Percentiles rank a stretch among this genome's conserved stretches.
Evolutionary conservation across 2,888 invertebrate species (phyloP).

Genomic region (Suillia variegata): DNA sequence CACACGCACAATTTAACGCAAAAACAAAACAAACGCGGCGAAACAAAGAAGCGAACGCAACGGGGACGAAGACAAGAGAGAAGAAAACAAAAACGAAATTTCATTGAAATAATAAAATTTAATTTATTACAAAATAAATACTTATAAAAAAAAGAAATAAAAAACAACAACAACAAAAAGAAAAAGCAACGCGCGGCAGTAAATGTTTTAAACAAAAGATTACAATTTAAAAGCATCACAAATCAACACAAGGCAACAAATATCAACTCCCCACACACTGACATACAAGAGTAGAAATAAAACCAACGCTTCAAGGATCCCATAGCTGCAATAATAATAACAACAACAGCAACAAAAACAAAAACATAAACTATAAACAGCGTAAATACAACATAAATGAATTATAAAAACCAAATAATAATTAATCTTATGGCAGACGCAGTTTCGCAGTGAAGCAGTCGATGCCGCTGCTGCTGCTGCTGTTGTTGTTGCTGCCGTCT

Average conservation of each 20-base stretch:
- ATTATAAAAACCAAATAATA: not conserved
- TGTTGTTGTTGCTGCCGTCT: too few relatives aligned
- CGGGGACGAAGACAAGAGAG: not conserved
- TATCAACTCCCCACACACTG: too few relatives aligned
- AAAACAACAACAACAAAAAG: too few relatives aligned
- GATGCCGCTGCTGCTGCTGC: too few relatives aligned
- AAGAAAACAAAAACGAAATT: not conserved
- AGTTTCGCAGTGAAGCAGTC: not conserved
- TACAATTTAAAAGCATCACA: not conserved
- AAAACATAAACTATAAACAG: too few relatives aligned
- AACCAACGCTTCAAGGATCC: too few relatives aligned
- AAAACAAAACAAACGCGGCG: not conserved
- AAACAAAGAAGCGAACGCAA: not conserved
- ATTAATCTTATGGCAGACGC: constrained; percentile 9
- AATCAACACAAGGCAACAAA: not conserved
- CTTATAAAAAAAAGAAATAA: not conserved
- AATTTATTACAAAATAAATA: not conserved
- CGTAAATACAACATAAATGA: too few relatives aligned
- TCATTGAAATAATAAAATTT: constrained; percentile 9
- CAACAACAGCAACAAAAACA: too few relatives aligned
- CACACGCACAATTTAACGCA: too few relatives aligned
- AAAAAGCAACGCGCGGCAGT: too few relatives aligned
- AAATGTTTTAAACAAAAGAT: not conserved
- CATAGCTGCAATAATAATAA: too few relatives aligned
- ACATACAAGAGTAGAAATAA: too few relatives aligned